Conservation (phyloP, 2,888 invertebrate genomes). For the Thera obeliscata region DNA sequence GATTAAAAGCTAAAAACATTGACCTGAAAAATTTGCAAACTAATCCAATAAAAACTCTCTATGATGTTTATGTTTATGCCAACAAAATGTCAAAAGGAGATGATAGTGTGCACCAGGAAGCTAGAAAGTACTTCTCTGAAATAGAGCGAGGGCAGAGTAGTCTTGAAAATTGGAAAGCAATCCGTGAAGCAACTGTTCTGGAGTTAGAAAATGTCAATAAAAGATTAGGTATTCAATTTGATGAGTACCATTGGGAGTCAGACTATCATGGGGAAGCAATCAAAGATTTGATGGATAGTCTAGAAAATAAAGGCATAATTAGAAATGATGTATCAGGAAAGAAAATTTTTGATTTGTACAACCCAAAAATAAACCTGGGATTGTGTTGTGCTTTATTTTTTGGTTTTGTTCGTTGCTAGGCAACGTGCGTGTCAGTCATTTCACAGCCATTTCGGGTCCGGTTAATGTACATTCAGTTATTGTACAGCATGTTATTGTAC, state of each 20-base stretch:
- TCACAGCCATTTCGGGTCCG: too few relatives aligned
- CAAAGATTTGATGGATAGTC: constrained; percentile 80
- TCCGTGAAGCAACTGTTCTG: constrained; percentile 88
- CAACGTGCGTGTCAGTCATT: too few relatives aligned
- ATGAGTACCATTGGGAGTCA: constrained; percentile 95
- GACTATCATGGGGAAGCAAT: constrained; percentile 90
- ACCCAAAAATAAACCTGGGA: too few relatives aligned
- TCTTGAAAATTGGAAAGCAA: constrained; percentile 88
- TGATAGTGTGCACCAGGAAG: constrained; percentile 84
- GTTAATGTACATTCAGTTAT: too few relatives aligned
- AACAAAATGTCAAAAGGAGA: constrained; percentile 88
- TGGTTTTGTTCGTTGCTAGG: too few relatives aligned
- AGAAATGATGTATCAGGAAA: constrained; percentile 85
- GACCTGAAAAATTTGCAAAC: constrained; percentile 84
- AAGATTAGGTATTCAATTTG: constrained; percentile 92
- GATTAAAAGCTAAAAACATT: constrained; percentile 87
- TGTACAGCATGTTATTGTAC: too few relatives aligned
- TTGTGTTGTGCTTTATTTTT: too few relatives aligned
- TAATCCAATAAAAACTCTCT: constrained; percentile 89
- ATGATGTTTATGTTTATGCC: constrained; percentile 90
- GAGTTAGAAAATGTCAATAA: constrained; percentile 89
- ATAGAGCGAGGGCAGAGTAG: constrained; percentile 88
- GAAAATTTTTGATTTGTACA: too few relatives aligned
- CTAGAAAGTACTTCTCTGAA: constrained; percentile 87
- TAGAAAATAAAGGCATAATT: constrained; percentile 86